Conservation (phyloP, 2,888 invertebrate genomes). For the Dolichopus griseipennis region DNA sequence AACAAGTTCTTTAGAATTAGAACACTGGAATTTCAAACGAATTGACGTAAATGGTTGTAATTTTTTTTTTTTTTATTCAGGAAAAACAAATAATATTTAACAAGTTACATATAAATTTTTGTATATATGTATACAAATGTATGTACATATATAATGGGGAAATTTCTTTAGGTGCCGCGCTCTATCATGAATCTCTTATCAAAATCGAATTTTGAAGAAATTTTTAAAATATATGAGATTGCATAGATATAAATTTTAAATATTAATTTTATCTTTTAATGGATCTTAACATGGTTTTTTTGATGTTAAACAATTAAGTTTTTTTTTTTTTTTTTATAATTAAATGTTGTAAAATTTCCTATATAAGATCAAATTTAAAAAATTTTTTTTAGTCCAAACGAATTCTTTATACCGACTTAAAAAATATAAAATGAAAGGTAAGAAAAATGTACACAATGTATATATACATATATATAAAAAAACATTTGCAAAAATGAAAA, state of each 20-base stretch:
- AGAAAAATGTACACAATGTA: conserved; percentile 9
- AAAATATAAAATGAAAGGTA: conserved; percentile 31
- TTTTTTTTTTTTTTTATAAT: neutral
- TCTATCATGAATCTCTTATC: no score
- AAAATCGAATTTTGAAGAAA: neutral
- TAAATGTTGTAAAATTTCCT: neutral
- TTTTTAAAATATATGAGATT: neutral
- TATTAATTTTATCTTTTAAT: conserved; percentile 4
- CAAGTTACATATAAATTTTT: no score
- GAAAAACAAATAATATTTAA: no score
- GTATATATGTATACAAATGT: no score
- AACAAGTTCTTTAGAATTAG: no score
- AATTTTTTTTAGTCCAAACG: neutral
- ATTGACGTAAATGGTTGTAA: no score
- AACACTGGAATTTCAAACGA: no score
- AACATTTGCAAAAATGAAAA: no score
- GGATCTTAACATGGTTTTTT: neutral
- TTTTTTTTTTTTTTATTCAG: no score
- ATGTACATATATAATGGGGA: no score
- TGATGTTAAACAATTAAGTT: neutral
- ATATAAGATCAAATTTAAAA: neutral
- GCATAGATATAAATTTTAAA: neutral
- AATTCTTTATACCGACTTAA: neutral
- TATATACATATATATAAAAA: no score
- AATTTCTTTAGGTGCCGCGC: no score